Percentiles rank a stretch among this genome's conserved stretches.
phyloP scores from a whole-genome alignment of 2,797 vertebrate species.

The Tauraco hartlaubi region DNA sequence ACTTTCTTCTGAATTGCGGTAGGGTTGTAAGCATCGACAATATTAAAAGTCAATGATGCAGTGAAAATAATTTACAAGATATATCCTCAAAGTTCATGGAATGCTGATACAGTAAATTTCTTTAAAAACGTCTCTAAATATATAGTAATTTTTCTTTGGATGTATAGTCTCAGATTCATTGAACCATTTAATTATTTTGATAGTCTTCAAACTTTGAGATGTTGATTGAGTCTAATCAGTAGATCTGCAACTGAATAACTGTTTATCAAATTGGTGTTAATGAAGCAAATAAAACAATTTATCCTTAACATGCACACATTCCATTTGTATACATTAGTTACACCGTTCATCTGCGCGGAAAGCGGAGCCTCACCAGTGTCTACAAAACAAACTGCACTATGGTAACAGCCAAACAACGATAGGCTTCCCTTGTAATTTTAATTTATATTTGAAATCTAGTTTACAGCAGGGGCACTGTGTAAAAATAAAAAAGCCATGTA shows the following conservation, averaged over 20 bases:
- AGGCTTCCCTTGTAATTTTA: not conserved
- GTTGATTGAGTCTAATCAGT: constrained; percentile 69
- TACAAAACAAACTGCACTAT: not conserved
- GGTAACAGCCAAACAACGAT: not conserved
- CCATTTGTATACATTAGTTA: not conserved
- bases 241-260: constrained; percentile 60
- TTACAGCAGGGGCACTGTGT: not conserved
- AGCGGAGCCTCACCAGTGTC: not conserved
- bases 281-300: constrained; percentile 55
- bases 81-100: constrained; percentile 30
- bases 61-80: constrained; percentile 39
- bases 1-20: constrained; percentile 15
- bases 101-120: constrained; percentile 57
- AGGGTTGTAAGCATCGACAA: not conserved
- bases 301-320: not conserved
- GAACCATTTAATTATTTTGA: constrained; percentile 74
- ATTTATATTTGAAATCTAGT: not conserved
- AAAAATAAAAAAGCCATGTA: not conserved
- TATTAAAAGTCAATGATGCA: constrained; percentile 44
- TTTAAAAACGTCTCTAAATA: constrained; percentile 48
- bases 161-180: constrained; percentile 58
- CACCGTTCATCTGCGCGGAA: not conserved
- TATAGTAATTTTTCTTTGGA: constrained; percentile 47
- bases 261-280: constrained; percentile 51
- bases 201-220: constrained; percentile 67